These are phyloP conservation scores for Anarhynchus alexandrinus DNA, from an alignment of 2,113 vertebrate genomes.

Conservation along the genomic window DNA sequence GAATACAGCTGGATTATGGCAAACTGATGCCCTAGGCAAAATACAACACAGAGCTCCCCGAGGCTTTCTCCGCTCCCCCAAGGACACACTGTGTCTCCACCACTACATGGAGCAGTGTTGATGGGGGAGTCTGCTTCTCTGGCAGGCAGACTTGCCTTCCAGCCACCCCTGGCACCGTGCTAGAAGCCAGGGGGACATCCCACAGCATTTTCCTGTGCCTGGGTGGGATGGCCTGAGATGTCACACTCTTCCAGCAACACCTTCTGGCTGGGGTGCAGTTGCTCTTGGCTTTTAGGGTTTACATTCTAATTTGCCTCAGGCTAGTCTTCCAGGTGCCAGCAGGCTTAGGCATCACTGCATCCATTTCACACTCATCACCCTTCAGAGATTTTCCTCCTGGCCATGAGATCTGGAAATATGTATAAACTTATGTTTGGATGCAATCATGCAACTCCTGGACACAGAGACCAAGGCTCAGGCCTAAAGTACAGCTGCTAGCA, in stretches of 20 bases:
- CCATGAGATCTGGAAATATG: neutral
- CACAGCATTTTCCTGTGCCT: neutral
- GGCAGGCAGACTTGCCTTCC: neutral
- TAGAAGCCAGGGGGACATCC: neutral
- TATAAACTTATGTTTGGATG: neutral
- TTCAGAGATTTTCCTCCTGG: neutral
- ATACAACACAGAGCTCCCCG: neutral
- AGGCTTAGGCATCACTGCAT: neutral
- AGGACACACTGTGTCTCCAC: neutral
- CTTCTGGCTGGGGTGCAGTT: neutral
- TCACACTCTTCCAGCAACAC: neutral
- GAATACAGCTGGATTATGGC: neutral
- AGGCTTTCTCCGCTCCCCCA: neutral
- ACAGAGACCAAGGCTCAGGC: neutral
- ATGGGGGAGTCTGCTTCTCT: neutral
- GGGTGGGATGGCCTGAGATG: neutral
- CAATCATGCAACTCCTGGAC: neutral
- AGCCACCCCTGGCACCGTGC: neutral
- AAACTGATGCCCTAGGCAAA: neutral
- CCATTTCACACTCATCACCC: neutral
- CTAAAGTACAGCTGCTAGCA: neutral
- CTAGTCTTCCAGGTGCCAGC: neutral
- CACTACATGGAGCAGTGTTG: accelerated
- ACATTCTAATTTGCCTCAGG: neutral
- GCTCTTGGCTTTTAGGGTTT: neutral